Base-by-base conservation (phyloP, 1,140 invertebrate species). In the Stenopsyche tienmushanensis region DNA sequence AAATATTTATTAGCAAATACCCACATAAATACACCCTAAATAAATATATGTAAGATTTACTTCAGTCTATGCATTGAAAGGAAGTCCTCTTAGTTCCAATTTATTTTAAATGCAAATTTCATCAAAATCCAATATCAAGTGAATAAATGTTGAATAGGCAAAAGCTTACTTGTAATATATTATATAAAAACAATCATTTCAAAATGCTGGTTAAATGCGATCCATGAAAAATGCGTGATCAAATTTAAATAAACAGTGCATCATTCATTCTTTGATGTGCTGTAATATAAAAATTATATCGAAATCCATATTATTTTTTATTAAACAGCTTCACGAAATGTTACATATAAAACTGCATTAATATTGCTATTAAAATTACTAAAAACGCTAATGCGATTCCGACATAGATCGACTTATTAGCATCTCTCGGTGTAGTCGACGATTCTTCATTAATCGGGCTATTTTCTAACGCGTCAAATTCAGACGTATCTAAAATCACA, bases 401-500 rank as follows among this genome's bases (percentile, higher is more conserved):
- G 3, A 84, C 75, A 69, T 86, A 86, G 71, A 84, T 76, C 39
- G 78, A 77, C 64, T 81, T 79, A 73, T 83, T 83, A 2, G 77
- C 78, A 74, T 83, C 82, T 62, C 78, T 78, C 1, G 80, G 79
- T 1, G 80, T 82, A 63, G 75, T 76, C 42, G 80, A 71, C 41
- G 76, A 76, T 72, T 78, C 79, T 71, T 76, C 83, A 66, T 73
- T 80, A 69, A 81, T 82, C 1, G 74, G 69, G 66, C 84, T 82
- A 13, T 81, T 73, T 54, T 83, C 82, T 70, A 85, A 79, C n/a
- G 80, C 82, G 62, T 86, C 86, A 73, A 86, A 86, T 73, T 86
- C 84, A 10, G 82, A 80, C 25, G 85, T 84, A 81, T 88, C 86
- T 87, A 73, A 52, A 76, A 67, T 20, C 71, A 65, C 39, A 52